Evolutionary conservation across 2,888 invertebrate species (phyloP).

Genomic region (Hydroisotoma schaefferi): DNA sequence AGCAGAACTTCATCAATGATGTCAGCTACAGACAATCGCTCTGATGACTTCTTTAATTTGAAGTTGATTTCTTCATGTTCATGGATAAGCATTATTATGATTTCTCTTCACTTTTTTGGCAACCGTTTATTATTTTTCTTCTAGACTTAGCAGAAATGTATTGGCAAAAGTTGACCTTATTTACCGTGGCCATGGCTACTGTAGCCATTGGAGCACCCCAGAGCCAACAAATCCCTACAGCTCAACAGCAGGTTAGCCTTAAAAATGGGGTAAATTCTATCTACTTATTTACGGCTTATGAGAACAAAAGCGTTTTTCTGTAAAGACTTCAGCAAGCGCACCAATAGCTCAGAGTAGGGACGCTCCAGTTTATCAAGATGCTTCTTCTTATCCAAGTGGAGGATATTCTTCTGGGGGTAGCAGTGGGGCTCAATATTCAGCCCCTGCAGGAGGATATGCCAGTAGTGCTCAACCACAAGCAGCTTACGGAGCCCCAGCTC

Average conservation of each 20-base stretch:
- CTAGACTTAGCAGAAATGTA: slow-evolving; percentile 37
- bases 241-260: slow-evolving; percentile 32
- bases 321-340: slow-evolving; percentile 38
- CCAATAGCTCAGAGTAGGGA: slow-evolving; percentile 48
- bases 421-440: slow-evolving; percentile 30
- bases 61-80: not conserved
- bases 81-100: not conserved
- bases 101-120: not conserved
- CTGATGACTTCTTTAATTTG: not conserved
- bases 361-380: slow-evolving; percentile 45
- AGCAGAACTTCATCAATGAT: slow-evolving; percentile 4
- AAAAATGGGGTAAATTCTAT: not conserved
- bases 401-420: slow-evolving; percentile 26
- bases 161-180: slow-evolving; percentile 46
- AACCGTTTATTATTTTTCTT: slow-evolving; percentile 12
- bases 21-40: slow-evolving; percentile 2
- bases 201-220: slow-evolving; percentile 47
- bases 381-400: slow-evolving; percentile 25
- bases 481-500: slow-evolving; percentile 33
- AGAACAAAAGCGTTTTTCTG: not conserved
- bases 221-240: slow-evolving; percentile 43
- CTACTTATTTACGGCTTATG: not conserved
- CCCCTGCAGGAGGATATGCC: slow-evolving; percentile 43
- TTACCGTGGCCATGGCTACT: slow-evolving; percentile 47
- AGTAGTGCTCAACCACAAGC: slow-evolving; percentile 32